A percentile compares a stretch with the other conserved stretches of the same genome.
These are phyloP conservation scores for Piprites chloris DNA, from an alignment of 2,113 vertebrate genomes.

Conservation along the genomic window DNA sequence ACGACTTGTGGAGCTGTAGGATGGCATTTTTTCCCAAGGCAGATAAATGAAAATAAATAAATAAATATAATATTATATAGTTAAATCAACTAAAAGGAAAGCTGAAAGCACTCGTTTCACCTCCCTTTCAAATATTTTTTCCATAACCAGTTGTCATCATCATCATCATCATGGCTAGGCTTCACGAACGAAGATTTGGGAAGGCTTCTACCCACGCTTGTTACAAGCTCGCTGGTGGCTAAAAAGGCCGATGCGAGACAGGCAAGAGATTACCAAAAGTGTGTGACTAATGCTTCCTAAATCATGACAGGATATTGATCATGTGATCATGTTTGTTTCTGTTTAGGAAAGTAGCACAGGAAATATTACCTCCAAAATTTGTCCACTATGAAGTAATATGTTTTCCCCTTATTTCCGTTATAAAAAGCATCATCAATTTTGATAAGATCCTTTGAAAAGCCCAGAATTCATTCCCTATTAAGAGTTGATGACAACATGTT, in stretches of 20 bases:
- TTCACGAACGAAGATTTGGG: too few species aligned
- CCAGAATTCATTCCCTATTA: constrained; percentile 79
- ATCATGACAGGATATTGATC: constrained; percentile 1
- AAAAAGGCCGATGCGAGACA: too few species aligned
- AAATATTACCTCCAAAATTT: constrained; percentile 81
- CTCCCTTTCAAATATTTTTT: neutral
- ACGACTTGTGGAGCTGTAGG: neutral
- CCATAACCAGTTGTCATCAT: neutral
- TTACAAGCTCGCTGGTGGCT: too few species aligned
- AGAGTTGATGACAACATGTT: neutral
- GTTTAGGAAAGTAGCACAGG: neutral
- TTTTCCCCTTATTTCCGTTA: constrained; percentile 74
- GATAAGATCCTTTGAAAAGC: constrained; percentile 73
- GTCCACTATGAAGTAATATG: constrained; percentile 76
- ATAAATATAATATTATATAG: neutral
- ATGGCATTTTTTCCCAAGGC: neutral
- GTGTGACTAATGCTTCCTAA: neutral
- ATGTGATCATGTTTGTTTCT: neutral
- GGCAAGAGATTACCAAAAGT: neutral
- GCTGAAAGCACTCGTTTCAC: neutral
- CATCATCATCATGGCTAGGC: too few species aligned
- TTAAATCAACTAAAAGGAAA: neutral
- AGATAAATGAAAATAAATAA: neutral
- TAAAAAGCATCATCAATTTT: constrained; percentile 80
- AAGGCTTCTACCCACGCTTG: too few species aligned